phyloP scores from a whole-genome alignment of 1,140 invertebrate species.

The Mizuhopecten yessoensis region DNA sequence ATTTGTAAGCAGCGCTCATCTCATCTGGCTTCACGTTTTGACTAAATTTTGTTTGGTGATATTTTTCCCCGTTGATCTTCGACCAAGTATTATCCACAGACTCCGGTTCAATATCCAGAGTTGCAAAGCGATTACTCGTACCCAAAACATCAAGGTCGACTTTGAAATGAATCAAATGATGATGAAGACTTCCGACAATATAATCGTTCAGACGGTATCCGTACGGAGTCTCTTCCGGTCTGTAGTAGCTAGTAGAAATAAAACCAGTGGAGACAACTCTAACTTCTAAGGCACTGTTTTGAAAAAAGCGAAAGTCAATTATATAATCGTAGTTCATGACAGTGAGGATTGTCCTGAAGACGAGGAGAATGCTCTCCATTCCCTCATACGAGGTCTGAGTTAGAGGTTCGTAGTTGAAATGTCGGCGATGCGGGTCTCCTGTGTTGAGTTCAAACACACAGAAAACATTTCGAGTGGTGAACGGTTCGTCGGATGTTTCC shows the following conservation, averaged over 20 bases:
- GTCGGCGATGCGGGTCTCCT: conserved; percentile 71
- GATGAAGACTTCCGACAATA: conserved; percentile 55
- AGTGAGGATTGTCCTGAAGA: conserved; percentile 69
- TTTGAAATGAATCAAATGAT: conserved; percentile 67
- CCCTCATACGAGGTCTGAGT: conserved; percentile 68
- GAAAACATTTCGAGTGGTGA: conserved; percentile 58
- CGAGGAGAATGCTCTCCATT: conserved; percentile 67
- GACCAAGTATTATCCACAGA: background rate
- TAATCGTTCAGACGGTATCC: conserved; percentile 48
- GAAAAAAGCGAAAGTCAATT: conserved; percentile 75
- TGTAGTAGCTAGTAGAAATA: conserved; percentile 34
- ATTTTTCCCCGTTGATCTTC: background rate
- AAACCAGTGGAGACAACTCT: conserved; percentile 69
- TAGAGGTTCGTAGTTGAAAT: conserved; percentile 61
- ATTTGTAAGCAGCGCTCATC: background rate
- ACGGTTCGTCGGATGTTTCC: conserved; percentile 50
- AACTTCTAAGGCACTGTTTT: conserved; percentile 73
- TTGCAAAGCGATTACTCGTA: conserved; percentile 60
- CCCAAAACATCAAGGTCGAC: conserved; percentile 65
- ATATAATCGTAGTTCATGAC: conserved; percentile 77
- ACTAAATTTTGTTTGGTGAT: background rate
- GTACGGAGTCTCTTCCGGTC: conserved; percentile 46
- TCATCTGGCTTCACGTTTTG: background rate
- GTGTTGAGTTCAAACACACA: conserved; percentile 78
- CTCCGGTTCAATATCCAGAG: conserved; percentile 47